Percentiles rank a stretch among this genome's conserved stretches.
Evolutionary conservation across 2,113 vertebrate genomes (phyloP).

Genomic region (Salvator merianae): DNA sequence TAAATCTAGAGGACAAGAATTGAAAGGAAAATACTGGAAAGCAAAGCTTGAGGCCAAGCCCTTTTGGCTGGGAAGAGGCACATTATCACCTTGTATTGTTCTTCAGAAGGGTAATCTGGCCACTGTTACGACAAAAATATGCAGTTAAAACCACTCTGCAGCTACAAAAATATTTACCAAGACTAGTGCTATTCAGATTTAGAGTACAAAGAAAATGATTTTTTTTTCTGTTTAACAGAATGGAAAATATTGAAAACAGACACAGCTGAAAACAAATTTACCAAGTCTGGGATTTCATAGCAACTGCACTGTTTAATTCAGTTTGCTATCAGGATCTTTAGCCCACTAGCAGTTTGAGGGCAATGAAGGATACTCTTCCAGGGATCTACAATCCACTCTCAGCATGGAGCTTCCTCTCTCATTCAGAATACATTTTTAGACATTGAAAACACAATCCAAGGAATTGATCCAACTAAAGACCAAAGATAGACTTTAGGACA

Average conservation of each 20-base stretch:
- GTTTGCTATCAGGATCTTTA: not conserved
- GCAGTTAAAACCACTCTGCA: conserved; percentile 68
- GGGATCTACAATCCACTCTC: not conserved
- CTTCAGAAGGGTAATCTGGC: conserved; percentile 84
- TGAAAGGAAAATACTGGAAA: conserved; percentile 55
- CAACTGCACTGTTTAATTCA: not conserved
- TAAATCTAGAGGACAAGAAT: conserved; percentile 32
- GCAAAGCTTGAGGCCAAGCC: conserved; percentile 70
- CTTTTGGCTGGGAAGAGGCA: conserved; percentile 72
- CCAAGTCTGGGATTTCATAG: no score
- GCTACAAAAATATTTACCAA: conserved; percentile 24
- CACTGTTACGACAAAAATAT: conserved; percentile 83
- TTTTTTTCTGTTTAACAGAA: not conserved
- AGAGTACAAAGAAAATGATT: not conserved
- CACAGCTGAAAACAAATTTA: not conserved
- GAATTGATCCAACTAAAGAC: not conserved
- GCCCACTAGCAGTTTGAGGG: no score
- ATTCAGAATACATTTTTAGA: not conserved
- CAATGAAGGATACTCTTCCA: not conserved
- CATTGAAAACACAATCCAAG: not conserved
- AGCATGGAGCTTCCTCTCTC: not conserved
- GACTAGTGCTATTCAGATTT: conserved; percentile 2
- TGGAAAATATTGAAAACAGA: not conserved
- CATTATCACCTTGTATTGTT: conserved; percentile 84
- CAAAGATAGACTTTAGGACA: not conserved